Percentiles rank a stretch among this genome's conserved stretches.
Conservation (phyloP, 1,140 invertebrate genomes). For the Harlomillsia oculata region DNA sequence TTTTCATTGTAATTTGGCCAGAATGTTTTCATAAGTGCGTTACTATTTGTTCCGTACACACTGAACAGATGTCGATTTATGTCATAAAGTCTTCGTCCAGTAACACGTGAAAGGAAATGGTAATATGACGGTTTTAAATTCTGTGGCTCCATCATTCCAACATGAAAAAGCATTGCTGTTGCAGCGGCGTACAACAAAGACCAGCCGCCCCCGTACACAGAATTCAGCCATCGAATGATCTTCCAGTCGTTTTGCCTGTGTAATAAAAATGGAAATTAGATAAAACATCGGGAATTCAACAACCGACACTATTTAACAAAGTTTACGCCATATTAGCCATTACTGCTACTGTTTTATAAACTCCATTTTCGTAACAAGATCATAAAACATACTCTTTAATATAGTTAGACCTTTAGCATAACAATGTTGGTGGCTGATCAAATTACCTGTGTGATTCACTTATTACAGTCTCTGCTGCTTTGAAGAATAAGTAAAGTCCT, state of each 20-base stretch:
- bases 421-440: too few relatives aligned
- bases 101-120: constrained; percentile 65
- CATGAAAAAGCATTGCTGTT: constrained; percentile 69
- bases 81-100: constrained; percentile 48
- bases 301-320: background rate
- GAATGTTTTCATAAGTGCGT: constrained; percentile 27
- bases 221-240: constrained; percentile 27
- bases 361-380: too few relatives aligned
- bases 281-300: too few relatives aligned
- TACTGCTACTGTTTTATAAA: too few relatives aligned
- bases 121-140: constrained; percentile 71
- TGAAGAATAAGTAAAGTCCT: constrained; percentile 34
- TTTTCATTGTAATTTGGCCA: constrained; percentile 26
- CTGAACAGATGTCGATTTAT: constrained; percentile 32
- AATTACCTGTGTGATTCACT: constrained; percentile 30
- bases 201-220: constrained; percentile 32
- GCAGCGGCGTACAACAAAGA: constrained; percentile 63
- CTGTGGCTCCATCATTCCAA: constrained; percentile 65
- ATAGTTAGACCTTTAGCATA: too few relatives aligned
- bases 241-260: constrained; percentile 30
- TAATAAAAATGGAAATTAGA: too few relatives aligned
- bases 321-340: background rate
- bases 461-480: constrained; percentile 27
- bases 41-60: constrained; percentile 24
- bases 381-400: too few relatives aligned